These are phyloP conservation scores for Colossoma macropomum DNA, from an alignment of 2,113 vertebrate genomes.

Conservation along the genomic window DNA sequence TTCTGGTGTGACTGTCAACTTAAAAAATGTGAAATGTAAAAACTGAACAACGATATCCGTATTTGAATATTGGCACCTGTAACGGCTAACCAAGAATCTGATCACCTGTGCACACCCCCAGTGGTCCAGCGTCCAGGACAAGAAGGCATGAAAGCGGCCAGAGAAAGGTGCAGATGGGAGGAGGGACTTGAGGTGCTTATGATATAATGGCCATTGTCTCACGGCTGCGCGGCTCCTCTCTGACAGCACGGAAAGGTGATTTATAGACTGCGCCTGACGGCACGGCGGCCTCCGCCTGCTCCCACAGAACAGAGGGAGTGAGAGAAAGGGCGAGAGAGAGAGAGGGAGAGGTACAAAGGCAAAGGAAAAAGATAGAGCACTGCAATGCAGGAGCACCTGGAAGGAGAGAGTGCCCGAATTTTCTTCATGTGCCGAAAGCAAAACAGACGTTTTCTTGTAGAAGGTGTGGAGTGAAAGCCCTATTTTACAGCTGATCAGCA, in stretches of 20 bases:
- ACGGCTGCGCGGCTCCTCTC: constrained; percentile 67
- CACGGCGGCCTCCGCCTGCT: constrained; percentile 62
- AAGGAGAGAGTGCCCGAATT: constrained; percentile 1
- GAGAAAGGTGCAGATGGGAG: constrained; percentile 61
- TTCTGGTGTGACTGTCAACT: no score
- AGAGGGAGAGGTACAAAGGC: constrained; percentile 14
- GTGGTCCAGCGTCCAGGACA: background rate
- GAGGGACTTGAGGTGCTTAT: constrained; percentile 66
- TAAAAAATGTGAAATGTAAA: no score
- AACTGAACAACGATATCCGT: no score
- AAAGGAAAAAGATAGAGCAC: constrained; percentile 38
- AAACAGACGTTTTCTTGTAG: no score
- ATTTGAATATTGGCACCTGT: no score
- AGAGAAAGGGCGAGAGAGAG: constrained; percentile 14
- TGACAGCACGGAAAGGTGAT: constrained; percentile 73
- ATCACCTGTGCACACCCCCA: no score
- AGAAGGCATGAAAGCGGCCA: constrained; percentile 42
- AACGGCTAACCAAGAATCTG: no score
- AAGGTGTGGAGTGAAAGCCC: no score
- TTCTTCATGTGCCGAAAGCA: background rate
- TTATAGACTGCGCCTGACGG: constrained; percentile 72
- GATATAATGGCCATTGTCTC: constrained; percentile 80
- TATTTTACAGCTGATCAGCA: no score
- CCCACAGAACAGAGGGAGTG: constrained; percentile 38
- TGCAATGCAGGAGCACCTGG: constrained; percentile 54